Evolutionary conservation across 2,113 vertebrate species (phyloP).

Genomic region (Lathamus discolor): DNA sequence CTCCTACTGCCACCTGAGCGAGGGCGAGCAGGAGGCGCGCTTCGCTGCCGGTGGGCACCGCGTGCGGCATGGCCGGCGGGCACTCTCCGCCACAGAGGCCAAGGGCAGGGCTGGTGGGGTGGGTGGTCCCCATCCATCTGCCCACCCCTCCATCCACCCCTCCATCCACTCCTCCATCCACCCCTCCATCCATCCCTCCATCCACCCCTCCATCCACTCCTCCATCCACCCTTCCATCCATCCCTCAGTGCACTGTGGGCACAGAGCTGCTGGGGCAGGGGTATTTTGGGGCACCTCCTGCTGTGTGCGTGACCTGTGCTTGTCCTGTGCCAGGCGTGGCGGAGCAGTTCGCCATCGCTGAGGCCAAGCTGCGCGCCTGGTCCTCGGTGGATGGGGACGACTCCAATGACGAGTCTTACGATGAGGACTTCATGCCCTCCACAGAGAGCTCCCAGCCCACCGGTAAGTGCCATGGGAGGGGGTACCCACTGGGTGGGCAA

Average conservation of each 20-base stretch:
- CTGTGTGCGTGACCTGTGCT: fast-evolving
- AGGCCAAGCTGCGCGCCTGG: conserved; percentile 97
- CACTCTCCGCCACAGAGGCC: fast-evolving
- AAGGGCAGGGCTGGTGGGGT: not conserved
- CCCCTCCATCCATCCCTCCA: not conserved
- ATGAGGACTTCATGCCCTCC: conserved; percentile 87
- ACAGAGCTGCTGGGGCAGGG: not conserved
- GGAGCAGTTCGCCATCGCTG: conserved; percentile 95
- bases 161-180: too few species aligned
- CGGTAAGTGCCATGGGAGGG: conserved; percentile 64
- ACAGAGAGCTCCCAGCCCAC: conserved; percentile 79
- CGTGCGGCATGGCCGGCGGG: fast-evolving
- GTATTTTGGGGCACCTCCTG: not conserved
- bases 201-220: not conserved
- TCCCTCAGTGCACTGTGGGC: not conserved
- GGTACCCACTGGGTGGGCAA: fast-evolving
- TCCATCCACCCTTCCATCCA: not conserved
- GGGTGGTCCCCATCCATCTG: not conserved
- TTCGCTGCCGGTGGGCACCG: conserved; percentile 87
- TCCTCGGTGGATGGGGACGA: conserved; percentile 95
- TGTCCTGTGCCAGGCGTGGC: conserved; percentile 64
- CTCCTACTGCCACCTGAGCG: conserved; percentile 93
- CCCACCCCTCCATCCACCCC: too few species aligned
- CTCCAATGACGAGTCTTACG: conserved; percentile 94
- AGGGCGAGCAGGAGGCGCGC: conserved; percentile 95